Conservation (phyloP, 1,140 invertebrate species). For the Eufriesea mexicana region DNA sequence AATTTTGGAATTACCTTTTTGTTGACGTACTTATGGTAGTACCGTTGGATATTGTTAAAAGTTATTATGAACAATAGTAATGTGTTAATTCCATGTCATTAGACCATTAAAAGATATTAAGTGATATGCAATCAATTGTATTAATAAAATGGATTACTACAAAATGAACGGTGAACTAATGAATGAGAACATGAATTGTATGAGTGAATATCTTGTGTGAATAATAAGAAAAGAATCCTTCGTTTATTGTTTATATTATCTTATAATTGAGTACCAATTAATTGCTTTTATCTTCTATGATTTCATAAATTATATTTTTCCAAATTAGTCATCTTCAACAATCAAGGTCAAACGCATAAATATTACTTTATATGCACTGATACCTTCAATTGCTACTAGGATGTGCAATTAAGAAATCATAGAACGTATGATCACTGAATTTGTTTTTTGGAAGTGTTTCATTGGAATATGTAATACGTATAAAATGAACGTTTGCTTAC, state of each 20-base stretch:
- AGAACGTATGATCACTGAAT: slow-evolving; percentile 47
- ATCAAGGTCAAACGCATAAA: background rate
- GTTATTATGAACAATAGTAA: slow-evolving; percentile 61
- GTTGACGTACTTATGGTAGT: slow-evolving; percentile 75
- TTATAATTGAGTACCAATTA: background rate
- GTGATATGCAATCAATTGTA: slow-evolving; percentile 14
- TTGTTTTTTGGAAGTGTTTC: slow-evolving; percentile 7
- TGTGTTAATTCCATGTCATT: slow-evolving; percentile 38
- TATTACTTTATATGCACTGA: background rate
- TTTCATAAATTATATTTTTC: slow-evolving; percentile 43
- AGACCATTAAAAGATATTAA: slow-evolving; percentile 15
- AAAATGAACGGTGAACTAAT: slow-evolving; percentile 44
- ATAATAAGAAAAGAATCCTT: slow-evolving; percentile 16
- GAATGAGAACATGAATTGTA: slow-evolving; percentile 55
- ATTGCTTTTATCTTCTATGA: slow-evolving; percentile 55
- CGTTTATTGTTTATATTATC: background rate
- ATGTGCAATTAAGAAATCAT: slow-evolving; percentile 63
- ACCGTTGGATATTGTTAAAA: slow-evolving; percentile 73
- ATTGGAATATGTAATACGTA: slow-evolving; percentile 22
- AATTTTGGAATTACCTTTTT: slow-evolving; percentile 75
- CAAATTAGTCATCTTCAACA: background rate
- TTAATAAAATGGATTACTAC: slow-evolving; percentile 62
- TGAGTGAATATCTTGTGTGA: slow-evolving; percentile 46
- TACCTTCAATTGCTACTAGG: background rate
- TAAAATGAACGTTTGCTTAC: slow-evolving; percentile 82